Base-by-base conservation (phyloP, 2,113 vertebrate genomes). In the Thalassoma bifasciatum region DNA sequence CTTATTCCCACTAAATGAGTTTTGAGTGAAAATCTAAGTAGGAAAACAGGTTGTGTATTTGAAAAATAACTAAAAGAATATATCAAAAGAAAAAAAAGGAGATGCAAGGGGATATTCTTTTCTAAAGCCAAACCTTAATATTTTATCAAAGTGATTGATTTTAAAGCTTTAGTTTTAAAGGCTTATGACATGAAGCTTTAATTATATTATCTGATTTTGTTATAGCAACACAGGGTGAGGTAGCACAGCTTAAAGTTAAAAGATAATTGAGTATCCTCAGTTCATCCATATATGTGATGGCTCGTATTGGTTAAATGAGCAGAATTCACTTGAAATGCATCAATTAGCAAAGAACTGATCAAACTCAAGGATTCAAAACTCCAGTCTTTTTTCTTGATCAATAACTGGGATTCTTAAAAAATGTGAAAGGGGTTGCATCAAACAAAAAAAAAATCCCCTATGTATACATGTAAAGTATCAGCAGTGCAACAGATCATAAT, bases 131-230 rank as follows among this genome's bases (percentile, higher is more conserved):
- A 50, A 59, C 22, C 59, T 26, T 3, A 50, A 59, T 19, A 53
- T 30, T 38, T 16, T 23, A 40, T 40, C 7, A 13, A 12, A 23
- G 16, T 3, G 44, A 72, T 66, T 66, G 44, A 66, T 53, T 52
- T 63, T 16, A 79, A 62, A 40, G 62, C 42, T 49, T 44, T 36
- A 22, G 44, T 58, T 59, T 17, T 62, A 54, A 69, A 68, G 56
- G 22, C 42, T 53, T 26, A 52, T 34, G 63, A 63, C 65, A 77
- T 52, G 38, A 21, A 44, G 78, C 71, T n/a, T 2, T 38, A 26
- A 51, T 65, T 46, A 57, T 63, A 82, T 72, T 63, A 65, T 66
- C 70, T 81, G 67, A 67, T 59, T 36, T 62, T 17, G 73, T 47
- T 57, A 21, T 14, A 79, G 68, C 30, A 67, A 47, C 40, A 71